These are phyloP conservation scores for Lerista edwardsae DNA, from an alignment of 2,797 vertebrate species.

Conservation along the genomic window DNA sequence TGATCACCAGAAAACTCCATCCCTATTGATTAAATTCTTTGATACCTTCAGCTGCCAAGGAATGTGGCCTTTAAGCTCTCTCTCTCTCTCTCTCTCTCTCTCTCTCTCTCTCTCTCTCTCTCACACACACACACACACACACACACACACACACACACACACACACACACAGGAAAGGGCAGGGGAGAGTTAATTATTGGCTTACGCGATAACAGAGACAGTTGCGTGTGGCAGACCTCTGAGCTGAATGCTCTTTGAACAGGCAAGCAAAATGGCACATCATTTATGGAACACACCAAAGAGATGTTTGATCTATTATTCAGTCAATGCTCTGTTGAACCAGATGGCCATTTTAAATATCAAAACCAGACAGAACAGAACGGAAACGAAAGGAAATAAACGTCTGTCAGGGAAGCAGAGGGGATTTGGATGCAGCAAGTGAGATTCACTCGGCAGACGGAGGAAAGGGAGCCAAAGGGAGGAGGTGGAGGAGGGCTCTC, in stretches of 20 bases:
- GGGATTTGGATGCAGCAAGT: background rate
- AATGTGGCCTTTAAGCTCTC: background rate
- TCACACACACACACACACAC: too few relatives aligned
- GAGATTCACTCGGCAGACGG: background rate
- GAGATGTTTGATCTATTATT: conserved; percentile 68
- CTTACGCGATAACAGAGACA: conserved; percentile 46
- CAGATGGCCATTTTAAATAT: conserved; percentile 64
- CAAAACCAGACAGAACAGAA: conserved; percentile 20
- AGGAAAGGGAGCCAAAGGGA: too few relatives aligned
- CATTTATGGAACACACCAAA: conserved; percentile 59
- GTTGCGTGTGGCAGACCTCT: conserved; percentile 35
- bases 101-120: too few relatives aligned
- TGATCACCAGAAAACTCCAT: too few relatives aligned
- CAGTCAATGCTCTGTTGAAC: conserved; percentile 59
- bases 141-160: background rate
- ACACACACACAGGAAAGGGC: conserved; percentile 23
- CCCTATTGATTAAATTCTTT: conserved; percentile 29
- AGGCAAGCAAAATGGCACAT: conserved; percentile 28
- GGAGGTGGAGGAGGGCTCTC: too few relatives aligned
- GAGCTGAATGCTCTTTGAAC: conserved; percentile 37
- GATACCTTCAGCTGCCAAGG: conserved; percentile 13
- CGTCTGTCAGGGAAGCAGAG: background rate
- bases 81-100: too few relatives aligned
- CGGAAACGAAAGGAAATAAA: conserved; percentile 22
- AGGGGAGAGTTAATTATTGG: conserved; percentile 44